These are phyloP conservation scores for Poeciliopsis presidionis DNA, from an alignment of 2,797 vertebrate genomes.

Conservation along the genomic window DNA sequence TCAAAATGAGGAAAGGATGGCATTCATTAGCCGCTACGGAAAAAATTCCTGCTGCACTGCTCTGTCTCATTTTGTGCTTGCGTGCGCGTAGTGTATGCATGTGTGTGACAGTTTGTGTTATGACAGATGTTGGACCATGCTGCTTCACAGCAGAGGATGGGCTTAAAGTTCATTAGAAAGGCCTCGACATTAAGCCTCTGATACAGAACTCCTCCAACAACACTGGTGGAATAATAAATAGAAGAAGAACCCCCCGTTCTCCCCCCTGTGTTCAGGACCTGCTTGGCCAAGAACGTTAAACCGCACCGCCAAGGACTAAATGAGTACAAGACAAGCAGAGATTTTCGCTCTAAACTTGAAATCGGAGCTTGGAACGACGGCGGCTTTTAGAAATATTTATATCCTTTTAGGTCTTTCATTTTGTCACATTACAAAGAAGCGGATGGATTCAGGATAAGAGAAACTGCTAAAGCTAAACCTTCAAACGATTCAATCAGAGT, in stretches of 20 bases:
- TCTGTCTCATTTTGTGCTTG: conserved; percentile 36
- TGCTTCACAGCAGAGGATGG: conserved; percentile 67
- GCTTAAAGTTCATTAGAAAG: conserved; percentile 62
- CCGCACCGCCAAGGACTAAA: conserved; percentile 6
- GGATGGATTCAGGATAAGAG: neutral
- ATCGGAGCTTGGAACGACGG: neutral
- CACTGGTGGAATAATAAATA: conserved; percentile 64
- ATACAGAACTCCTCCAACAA: conserved; percentile 61
- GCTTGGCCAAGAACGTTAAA: neutral
- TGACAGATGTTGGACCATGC: conserved; percentile 74
- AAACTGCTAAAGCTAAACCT: neutral
- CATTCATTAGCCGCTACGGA: conserved; percentile 20
- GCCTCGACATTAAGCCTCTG: conserved; percentile 63
- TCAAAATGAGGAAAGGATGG: conserved; percentile 8
- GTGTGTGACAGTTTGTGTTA: conserved; percentile 58
- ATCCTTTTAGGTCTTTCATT: neutral
- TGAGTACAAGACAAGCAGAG: neutral
- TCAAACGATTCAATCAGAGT: neutral
- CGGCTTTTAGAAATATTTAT: neutral
- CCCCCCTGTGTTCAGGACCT: neutral
- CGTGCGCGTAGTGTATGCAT: conserved; percentile 22
- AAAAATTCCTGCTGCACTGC: conserved; percentile 57
- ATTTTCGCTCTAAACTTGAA: conserved; percentile 25
- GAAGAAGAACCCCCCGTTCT: neutral
- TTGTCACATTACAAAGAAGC: neutral